phyloP scores from a whole-genome alignment of 2,888 invertebrate species.

The Acheta domesticus region DNA sequence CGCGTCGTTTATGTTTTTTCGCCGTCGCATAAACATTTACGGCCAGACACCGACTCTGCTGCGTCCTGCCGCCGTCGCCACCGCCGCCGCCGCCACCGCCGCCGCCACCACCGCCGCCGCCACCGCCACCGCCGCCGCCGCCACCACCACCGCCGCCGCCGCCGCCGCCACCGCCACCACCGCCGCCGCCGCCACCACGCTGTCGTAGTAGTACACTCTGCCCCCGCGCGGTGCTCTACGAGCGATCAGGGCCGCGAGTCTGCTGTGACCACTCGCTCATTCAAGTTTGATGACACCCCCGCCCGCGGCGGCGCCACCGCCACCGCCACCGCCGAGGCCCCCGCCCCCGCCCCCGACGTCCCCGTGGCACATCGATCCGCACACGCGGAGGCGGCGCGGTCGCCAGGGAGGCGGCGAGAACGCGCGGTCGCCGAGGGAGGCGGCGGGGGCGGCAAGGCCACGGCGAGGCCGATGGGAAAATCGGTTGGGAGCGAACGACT shows the following conservation, averaged over 20 bases:
- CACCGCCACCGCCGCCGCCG: too few relatives aligned
- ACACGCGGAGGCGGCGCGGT: neutral
- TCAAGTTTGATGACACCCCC: constrained; percentile 18
- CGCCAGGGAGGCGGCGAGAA: too few relatives aligned
- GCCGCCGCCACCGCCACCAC: too few relatives aligned
- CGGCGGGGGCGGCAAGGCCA: too few relatives aligned
- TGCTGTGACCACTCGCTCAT: constrained; percentile 11
- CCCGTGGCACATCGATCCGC: neutral
- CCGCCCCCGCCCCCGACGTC: too few relatives aligned
- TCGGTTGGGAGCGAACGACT: too few relatives aligned
- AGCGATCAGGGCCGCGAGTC: neutral
- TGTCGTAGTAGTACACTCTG: neutral
- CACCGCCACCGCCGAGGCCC: neutral
- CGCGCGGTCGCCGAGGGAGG: too few relatives aligned
- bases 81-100: too few relatives aligned
- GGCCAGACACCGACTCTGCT: neutral
- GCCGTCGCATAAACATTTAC: neutral
- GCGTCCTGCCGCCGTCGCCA: too few relatives aligned
- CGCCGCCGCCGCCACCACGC: neutral
- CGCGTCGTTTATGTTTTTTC: neutral
- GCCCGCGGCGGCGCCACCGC: neutral
- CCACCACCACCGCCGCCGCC: too few relatives aligned
- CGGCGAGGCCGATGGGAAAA: too few relatives aligned
- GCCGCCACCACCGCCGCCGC: too few relatives aligned
- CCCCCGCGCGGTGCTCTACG: neutral